phyloP scores from a whole-genome alignment of 2,888 invertebrate genomes.

The Drosophila koepferae region DNA sequence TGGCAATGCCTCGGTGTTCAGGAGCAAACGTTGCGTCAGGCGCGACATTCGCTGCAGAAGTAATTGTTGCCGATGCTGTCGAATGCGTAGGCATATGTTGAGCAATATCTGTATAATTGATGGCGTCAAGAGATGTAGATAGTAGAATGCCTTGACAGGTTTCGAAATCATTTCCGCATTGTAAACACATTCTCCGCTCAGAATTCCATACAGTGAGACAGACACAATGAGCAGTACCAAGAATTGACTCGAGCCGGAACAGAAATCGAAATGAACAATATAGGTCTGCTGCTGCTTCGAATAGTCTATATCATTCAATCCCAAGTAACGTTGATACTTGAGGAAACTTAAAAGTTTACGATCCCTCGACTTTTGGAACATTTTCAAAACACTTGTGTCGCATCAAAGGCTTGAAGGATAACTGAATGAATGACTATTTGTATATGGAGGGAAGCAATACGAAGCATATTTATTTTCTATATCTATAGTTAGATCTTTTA shows the following conservation, averaged over 20 bases:
- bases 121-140: neutral
- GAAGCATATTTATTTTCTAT: neutral
- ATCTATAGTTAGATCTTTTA: constrained; percentile 3
- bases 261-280: neutral
- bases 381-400: constrained; percentile 7
- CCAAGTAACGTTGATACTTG: constrained; percentile 35
- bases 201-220: neutral
- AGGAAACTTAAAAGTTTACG: constrained; percentile 9
- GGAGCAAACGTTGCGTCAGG: neutral
- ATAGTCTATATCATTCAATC: constrained; percentile 23
- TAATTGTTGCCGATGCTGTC: constrained; percentile 11
- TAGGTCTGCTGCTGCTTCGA: constrained; percentile 4
- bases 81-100: constrained; percentile 14
- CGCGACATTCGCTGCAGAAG: constrained; percentile 15
- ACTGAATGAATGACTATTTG: constrained; percentile 6
- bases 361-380: neutral
- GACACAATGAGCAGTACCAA: neutral
- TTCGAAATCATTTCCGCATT: constrained; percentile 22
- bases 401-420: neutral
- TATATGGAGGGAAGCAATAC: neutral
- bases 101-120: constrained; percentile 18
- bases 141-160: constrained; percentile 10
- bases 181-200: neutral
- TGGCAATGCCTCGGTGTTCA: constrained; percentile 3
- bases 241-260: constrained; percentile 1